A percentile compares a stretch with the other conserved stretches of the same genome.
These are phyloP conservation scores for Eupeodes luniger DNA, from an alignment of 2,888 invertebrate species.

Conservation along the genomic window DNA sequence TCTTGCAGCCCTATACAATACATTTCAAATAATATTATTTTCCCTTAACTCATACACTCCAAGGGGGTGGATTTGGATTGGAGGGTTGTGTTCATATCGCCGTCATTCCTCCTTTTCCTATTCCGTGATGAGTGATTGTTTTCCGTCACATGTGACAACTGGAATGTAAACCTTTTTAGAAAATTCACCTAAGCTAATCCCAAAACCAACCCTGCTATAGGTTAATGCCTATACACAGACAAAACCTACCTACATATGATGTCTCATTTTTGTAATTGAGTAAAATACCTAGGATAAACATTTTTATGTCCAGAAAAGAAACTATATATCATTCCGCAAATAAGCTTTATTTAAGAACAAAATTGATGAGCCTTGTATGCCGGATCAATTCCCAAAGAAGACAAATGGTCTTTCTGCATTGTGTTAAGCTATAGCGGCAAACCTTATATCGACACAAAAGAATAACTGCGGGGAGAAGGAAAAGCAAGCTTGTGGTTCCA, in stretches of 20 bases:
- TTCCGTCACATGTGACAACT: conserved; percentile 71
- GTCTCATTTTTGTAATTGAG: conserved; percentile 69
- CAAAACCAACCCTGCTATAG: conserved; percentile 19
- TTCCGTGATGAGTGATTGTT: conserved; percentile 67
- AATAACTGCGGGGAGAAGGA: conserved; percentile 1
- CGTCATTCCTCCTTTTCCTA: too few relatives aligned
- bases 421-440: conserved; percentile 12
- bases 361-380: conserved; percentile 70
- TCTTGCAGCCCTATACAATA: conserved; percentile 7
- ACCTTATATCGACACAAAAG: conserved; percentile 51
- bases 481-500: conserved; percentile 59
- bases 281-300: conserved; percentile 53
- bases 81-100: not conserved
- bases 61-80: conserved; percentile 53
- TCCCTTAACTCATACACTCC: conserved; percentile 11
- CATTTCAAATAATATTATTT: conserved; percentile 38
- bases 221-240: not conserved
- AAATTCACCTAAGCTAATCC: conserved; percentile 59
- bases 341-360: conserved; percentile 73
- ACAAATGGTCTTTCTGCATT: conserved; percentile 57
- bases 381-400: conserved; percentile 75
- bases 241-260: conserved; percentile 35
- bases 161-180: conserved; percentile 72
- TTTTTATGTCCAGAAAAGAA: conserved; percentile 29
- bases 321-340: conserved; percentile 72